Evolutionary conservation across 2,797 vertebrate genomes (phyloP), one percentile per base, ranked within the genome.

Genomic region (Semaprochilodus insignis): DNA sequence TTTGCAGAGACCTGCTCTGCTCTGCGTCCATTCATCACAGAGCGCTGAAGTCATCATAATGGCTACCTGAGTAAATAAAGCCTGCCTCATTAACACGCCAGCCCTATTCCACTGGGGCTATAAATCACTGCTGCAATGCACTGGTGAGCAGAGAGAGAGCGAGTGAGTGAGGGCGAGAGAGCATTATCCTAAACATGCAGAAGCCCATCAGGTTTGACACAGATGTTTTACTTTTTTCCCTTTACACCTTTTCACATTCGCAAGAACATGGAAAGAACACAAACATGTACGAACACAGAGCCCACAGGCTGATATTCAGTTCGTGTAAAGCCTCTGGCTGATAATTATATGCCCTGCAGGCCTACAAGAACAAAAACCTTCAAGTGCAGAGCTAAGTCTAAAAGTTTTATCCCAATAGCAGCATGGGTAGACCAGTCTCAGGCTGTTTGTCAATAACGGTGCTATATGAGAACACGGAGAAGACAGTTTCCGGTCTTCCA

Each of bases 121-220:
- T 93, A 92, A 93, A 92, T 93, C 91, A 92, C 82, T 19, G 52
- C 75, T 73, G 80, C 81, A 74, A 80, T 80, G 86, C 65, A 83
- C 72, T 66, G 83, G 79, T 81, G 84, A 76, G 73, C 60, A 84
- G 65, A 67, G 10, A 60, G 52, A 51, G 27, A 54, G 19, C 48
- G 4, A 52, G 3, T 7, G 31, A 54, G 19, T 48, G 4, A 52
- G 3, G 11, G 31, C n/a, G 16, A 67, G 44, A 54, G 77, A 57
- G 70, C 36, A 25, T 55, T 54, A 48, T 75, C 48, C 10, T 23
- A 70, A 70, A 70, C 67, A 70, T 48, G n/a, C n/a, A 48, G 67
- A 44, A 48, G 67, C 3, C 48, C 36, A 51, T 70, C 67, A 40
- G 31, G 65, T 66, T 66, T 17, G 36, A 10, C 27, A 8, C 15